Evolutionary conservation across 2,888 invertebrate species (phyloP).

Genomic region (Tipula confusa): DNA sequence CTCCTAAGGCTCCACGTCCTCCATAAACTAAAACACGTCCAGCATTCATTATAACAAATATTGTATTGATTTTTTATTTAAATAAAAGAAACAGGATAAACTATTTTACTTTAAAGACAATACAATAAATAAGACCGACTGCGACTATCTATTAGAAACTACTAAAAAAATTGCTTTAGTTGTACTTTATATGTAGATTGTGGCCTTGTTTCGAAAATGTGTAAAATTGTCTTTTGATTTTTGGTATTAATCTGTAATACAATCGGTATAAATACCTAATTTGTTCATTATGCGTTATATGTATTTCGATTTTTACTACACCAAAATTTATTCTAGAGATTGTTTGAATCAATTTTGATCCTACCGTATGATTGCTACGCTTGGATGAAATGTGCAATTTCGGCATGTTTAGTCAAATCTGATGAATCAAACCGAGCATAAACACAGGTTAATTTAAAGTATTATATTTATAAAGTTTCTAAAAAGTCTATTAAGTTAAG

Average conservation of each 20-base stretch:
- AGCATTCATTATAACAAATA: constrained; percentile 50
- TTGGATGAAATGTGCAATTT: no score
- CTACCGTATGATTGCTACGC: no score
- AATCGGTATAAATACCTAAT: not conserved
- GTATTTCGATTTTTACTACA: no score
- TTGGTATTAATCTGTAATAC: not conserved
- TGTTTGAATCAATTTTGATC: no score
- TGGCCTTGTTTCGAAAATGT: not conserved
- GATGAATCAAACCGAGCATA: no score
- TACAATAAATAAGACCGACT: not conserved
- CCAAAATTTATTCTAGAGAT: no score
- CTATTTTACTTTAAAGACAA: not conserved
- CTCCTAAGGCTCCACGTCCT: constrained; percentile 92
- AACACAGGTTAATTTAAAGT: no score
- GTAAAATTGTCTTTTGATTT: not conserved
- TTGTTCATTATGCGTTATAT: not conserved
- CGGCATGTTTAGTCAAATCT: no score
- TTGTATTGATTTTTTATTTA: not conserved
- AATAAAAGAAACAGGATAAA: not conserved
- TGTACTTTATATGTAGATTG: not conserved
- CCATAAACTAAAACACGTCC: constrained; percentile 88
- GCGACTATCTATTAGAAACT: not conserved
- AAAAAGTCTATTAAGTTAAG: no score
- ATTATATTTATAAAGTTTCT: no score
- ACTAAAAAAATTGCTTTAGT: not conserved